Evolutionary conservation across 92 coral and sea anemone species (phyloP).

Genomic region (Hydrozoanthus gracilis): DNA sequence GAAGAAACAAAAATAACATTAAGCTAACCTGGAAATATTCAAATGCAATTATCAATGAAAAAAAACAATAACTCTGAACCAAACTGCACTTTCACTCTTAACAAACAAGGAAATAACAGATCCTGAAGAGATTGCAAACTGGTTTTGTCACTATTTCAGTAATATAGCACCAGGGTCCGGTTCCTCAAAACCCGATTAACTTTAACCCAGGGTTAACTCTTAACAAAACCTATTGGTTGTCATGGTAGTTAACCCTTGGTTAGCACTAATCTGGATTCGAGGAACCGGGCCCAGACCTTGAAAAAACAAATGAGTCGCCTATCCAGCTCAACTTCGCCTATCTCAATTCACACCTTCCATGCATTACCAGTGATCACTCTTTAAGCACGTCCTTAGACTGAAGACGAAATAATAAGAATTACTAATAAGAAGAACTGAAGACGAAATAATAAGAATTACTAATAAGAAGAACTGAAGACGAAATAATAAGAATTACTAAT

Average conservation of each 20-base stretch:
- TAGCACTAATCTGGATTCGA: too few relatives aligned
- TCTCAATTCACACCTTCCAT: constrained; percentile 1
- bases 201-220: too few relatives aligned
- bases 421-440: too few relatives aligned
- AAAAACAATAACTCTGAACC: not conserved
- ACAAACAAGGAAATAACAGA: not conserved
- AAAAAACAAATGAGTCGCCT: not conserved
- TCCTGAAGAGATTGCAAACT: not conserved
- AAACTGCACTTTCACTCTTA: not conserved
- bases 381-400: not conserved
- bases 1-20: not conserved
- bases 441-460: too few relatives aligned
- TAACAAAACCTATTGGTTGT: too few relatives aligned
- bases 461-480: too few relatives aligned
- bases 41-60: constrained; percentile 1
- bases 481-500: too few relatives aligned
- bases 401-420: too few relatives aligned
- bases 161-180: not conserved
- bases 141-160: not conserved
- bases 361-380: not conserved
- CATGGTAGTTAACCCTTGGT: too few relatives aligned
- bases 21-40: constrained; percentile 3
- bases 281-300: too few relatives aligned
- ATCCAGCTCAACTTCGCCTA: not conserved
- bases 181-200: too few relatives aligned